Percentiles rank a stretch among this genome's conserved stretches.
phyloP scores from a whole-genome alignment of 1,140 invertebrate genomes.

The Diabrotica undecimpunctata region DNA sequence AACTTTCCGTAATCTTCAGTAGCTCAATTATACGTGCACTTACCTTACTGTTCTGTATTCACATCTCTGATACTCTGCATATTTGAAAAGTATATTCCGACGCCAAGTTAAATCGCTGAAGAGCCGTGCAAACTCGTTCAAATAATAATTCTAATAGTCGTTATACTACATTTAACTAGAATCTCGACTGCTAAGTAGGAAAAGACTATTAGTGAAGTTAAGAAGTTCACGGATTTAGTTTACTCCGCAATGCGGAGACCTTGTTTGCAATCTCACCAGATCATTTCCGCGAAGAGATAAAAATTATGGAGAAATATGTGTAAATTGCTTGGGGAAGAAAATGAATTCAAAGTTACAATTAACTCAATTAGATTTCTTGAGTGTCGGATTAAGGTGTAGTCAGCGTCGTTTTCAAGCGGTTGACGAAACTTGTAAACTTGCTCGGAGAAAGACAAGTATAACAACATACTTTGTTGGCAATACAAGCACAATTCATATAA shows the following conservation, averaged over 20 bases:
- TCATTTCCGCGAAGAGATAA: background rate
- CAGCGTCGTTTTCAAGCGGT: too few species aligned
- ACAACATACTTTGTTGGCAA: too few species aligned
- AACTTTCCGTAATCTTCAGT: too few species aligned
- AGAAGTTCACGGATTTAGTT: conserved; percentile 17
- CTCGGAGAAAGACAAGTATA: too few species aligned
- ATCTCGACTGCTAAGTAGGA: conserved; percentile 14
- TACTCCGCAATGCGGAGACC: conserved; percentile 5
- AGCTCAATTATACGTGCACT: too few species aligned
- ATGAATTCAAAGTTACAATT: too few species aligned
- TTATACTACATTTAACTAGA: conserved; percentile 18
- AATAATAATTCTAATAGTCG: conserved; percentile 17
- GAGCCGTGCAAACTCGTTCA: conserved; percentile 8
- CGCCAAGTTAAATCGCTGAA: conserved; percentile 5
- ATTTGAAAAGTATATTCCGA: conserved; percentile 3
- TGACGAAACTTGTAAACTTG: too few species aligned
- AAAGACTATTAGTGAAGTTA: conserved; percentile 20
- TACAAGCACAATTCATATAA: too few species aligned
- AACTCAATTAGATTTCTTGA: too few species aligned
- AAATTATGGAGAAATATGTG: too few species aligned
- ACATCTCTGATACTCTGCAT: background rate
- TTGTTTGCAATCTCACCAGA: conserved; percentile 3
- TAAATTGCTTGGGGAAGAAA: too few species aligned
- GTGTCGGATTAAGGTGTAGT: too few species aligned
- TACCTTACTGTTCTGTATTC: background rate